These are phyloP conservation scores for Athene noctua DNA, from an alignment of 2,113 vertebrate species.

Conservation along the genomic window DNA sequence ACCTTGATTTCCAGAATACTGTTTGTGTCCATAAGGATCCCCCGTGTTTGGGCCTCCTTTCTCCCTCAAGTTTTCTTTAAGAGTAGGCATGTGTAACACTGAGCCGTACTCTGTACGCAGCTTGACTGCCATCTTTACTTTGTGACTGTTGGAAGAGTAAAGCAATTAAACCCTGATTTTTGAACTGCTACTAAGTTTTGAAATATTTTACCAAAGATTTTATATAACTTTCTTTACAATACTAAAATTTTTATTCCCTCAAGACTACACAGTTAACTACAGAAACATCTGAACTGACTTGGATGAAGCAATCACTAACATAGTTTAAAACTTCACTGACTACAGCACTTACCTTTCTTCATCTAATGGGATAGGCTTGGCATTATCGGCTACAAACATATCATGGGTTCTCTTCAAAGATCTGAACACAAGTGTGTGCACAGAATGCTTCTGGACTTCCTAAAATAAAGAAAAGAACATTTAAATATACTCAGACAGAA, in stretches of 20 bases:
- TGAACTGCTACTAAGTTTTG: neutral
- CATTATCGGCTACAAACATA: conserved; percentile 97
- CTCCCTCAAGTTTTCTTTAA: conserved; percentile 87
- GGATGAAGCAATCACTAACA: neutral
- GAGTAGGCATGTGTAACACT: conserved; percentile 91
- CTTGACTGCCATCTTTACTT: conserved; percentile 90
- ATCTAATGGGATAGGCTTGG: conserved; percentile 85
- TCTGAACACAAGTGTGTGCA: conserved; percentile 96
- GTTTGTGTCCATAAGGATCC: conserved; percentile 78
- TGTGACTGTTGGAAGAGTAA: conserved; percentile 77
- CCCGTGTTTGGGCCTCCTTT: conserved; percentile 67
- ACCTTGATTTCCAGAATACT: conserved; percentile 84
- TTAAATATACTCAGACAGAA: neutral
- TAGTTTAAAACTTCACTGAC: neutral
- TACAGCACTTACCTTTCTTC: conserved; percentile 83
- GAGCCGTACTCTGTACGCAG: conserved; percentile 86
- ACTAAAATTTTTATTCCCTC: neutral
- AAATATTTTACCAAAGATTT: neutral
- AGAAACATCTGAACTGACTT: neutral
- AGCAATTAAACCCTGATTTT: neutral
- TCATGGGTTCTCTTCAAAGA: conserved; percentile 98
- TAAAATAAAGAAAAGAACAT: conserved; percentile 29
- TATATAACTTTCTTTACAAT: neutral
- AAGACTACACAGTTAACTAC: neutral
- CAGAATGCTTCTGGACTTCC: conserved; percentile 98